A percentile compares a stretch with the other conserved stretches of the same genome.
Evolutionary conservation across 2,797 vertebrate species (phyloP).

Genomic region (Peromyscus attwateri): DNA sequence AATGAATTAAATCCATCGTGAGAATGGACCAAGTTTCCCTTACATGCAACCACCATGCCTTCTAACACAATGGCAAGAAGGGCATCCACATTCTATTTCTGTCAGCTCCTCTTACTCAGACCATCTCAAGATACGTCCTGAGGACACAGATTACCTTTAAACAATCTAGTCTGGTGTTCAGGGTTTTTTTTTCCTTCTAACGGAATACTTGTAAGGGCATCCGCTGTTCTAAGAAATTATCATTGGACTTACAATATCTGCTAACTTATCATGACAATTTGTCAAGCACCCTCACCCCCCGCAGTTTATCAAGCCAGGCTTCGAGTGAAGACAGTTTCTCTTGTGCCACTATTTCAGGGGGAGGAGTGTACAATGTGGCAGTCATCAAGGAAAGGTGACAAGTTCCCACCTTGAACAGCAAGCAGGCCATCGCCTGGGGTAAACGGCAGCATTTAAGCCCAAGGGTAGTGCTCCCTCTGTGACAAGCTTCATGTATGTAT

Average conservation of each 20-base stretch:
- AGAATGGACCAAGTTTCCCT: neutral
- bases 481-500: neutral
- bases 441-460: neutral
- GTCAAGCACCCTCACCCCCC: neutral
- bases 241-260: neutral
- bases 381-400: neutral
- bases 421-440: neutral
- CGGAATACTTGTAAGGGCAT: conserved; percentile 50
- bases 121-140: conserved; percentile 44
- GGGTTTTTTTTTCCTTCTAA: neutral
- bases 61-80: neutral
- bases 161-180: neutral
- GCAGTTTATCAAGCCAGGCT: neutral
- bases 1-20: neutral
- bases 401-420: conserved; percentile 9
- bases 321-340: neutral
- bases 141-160: conserved; percentile 66
- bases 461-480: neutral
- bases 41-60: neutral
- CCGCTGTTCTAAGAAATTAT: conserved; percentile 47
- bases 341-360: neutral
- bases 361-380: neutral
- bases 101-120: conserved; percentile 18
- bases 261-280: conserved; percentile 6
- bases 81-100: neutral